These are phyloP conservation scores for Aphis craccivora DNA, from an alignment of 1,140 invertebrate species.

Conservation along the genomic window DNA sequence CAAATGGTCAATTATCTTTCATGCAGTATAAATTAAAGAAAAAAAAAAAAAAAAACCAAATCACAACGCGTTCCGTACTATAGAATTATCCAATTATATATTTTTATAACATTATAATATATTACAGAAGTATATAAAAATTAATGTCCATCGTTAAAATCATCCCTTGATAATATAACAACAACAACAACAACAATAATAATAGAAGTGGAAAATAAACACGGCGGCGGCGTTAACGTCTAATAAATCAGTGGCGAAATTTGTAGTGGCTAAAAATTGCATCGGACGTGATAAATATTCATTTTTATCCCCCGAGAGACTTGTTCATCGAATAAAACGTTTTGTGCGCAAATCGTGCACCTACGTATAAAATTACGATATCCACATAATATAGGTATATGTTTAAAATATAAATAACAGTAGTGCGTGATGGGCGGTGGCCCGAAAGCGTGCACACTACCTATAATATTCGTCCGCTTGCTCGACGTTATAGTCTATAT, in stretches of 20 bases:
- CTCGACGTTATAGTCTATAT: background rate
- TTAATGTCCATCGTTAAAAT: background rate
- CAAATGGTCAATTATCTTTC: background rate
- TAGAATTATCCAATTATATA: background rate
- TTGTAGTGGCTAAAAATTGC: background rate
- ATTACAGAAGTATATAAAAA: background rate
- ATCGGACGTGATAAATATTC: slow-evolving; percentile 12
- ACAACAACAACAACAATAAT: background rate
- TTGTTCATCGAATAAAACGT: background rate
- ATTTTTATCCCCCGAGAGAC: background rate
- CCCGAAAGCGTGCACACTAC: background rate
- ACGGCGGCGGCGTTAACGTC: background rate
- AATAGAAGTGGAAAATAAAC: background rate
- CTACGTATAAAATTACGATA: background rate
- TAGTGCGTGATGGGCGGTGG: background rate
- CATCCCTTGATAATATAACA: background rate
- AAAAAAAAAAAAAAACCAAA: background rate
- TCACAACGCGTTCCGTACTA: background rate
- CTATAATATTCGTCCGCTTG: background rate
- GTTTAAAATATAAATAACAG: background rate
- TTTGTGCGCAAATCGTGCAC: background rate
- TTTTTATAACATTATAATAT: background rate
- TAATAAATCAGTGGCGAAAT: background rate
- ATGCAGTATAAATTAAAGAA: background rate
- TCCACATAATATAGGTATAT: background rate